Conservation (phyloP, 2,888 invertebrate genomes). For the Tyria jacobaeae region DNA sequence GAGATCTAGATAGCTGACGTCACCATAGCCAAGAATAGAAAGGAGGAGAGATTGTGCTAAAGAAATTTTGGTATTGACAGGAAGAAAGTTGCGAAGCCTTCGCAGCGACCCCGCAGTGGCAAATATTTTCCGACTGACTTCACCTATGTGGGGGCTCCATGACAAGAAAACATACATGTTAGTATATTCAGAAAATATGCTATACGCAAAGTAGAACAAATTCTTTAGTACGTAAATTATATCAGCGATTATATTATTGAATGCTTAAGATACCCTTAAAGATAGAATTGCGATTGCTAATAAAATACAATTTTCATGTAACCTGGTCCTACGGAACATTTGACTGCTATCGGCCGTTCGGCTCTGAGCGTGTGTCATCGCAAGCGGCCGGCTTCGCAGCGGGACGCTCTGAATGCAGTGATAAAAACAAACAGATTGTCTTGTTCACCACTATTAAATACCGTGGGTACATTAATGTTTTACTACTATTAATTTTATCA, state of each 20-base stretch:
- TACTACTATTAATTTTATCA: constrained; percentile 30
- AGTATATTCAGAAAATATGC: too few species aligned
- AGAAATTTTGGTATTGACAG: too few species aligned
- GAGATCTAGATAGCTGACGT: too few species aligned
- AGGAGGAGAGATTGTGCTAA: too few species aligned
- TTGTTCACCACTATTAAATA: constrained; percentile 52
- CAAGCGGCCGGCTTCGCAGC: constrained; percentile 38
- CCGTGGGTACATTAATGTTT: constrained; percentile 38
- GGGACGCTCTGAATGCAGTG: constrained; percentile 41
- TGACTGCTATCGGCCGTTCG: constrained; percentile 3
- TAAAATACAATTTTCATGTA: constrained; percentile 17
- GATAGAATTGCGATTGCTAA: background rate
- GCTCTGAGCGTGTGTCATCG: constrained; percentile 12
- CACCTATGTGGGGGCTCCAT: too few species aligned
- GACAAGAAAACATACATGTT: too few species aligned
- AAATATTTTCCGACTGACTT: too few species aligned
- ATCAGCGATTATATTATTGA: background rate
- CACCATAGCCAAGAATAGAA: too few species aligned
- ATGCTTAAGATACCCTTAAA: background rate
- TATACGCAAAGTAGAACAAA: too few species aligned
- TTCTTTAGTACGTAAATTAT: too few species aligned
- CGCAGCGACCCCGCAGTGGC: too few species aligned
- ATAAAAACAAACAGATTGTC: constrained; percentile 49
- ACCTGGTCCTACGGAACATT: background rate
- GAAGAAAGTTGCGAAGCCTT: too few species aligned